These are phyloP conservation scores for Amblyraja radiata DNA, from an alignment of 2,797 vertebrate genomes.

Conservation along the genomic window DNA sequence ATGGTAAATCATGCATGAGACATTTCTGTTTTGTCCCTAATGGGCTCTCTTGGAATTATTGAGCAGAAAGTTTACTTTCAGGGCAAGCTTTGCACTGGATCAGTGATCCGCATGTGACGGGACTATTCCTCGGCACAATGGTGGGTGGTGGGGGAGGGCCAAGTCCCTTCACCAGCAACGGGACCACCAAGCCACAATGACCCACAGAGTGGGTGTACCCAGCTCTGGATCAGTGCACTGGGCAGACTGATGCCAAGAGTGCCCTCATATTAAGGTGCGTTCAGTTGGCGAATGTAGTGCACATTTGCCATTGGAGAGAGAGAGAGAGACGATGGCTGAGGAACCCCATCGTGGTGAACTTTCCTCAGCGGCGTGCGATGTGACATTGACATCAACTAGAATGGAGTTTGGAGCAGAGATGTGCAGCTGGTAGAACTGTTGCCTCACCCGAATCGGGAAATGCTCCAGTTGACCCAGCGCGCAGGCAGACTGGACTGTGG, in stretches of 20 bases:
- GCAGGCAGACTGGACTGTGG: too few relatives aligned
- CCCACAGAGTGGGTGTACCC: background rate
- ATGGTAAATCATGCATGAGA: constrained; percentile 41
- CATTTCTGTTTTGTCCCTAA: constrained; percentile 31
- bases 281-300: background rate
- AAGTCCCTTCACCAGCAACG: background rate
- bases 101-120: background rate
- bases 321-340: too few relatives aligned
- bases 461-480: too few relatives aligned
- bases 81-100: constrained; percentile 20
- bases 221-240: too few relatives aligned
- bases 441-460: too few relatives aligned
- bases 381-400: too few relatives aligned
- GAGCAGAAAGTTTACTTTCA: constrained; percentile 40
- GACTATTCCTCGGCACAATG: background rate
- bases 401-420: too few relatives aligned
- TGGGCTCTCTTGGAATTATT: constrained; percentile 33
- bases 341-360: too few relatives aligned
- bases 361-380: too few relatives aligned
- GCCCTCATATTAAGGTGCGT: background rate
- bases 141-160: background rate
- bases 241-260: background rate
- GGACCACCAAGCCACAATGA: background rate
- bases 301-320: background rate
- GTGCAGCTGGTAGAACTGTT: too few relatives aligned